Base-by-base conservation (phyloP, 37 sponge, comb jelly and placozoan genomes). In the Lycopodina hypogea region DNA sequence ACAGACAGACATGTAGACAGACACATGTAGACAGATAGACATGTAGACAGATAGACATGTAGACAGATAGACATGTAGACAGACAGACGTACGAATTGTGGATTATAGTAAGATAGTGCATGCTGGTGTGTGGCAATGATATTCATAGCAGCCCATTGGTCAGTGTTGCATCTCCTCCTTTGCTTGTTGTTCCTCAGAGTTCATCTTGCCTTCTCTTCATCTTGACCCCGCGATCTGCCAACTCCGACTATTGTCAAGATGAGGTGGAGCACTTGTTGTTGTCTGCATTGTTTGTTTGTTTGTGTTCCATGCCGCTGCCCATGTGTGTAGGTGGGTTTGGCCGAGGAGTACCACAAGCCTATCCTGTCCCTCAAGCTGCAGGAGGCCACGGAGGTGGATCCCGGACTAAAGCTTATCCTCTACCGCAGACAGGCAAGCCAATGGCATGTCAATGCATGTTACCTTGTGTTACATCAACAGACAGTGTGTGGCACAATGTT, bases 311-410 rank as follows among this genome's bases (percentile, higher is more conserved):
- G 23, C 21, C 3, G 14, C 48, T 45, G 48, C 48, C 9, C 9
- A 4, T 45, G 48, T 18, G 39, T 72, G 29, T 35, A 90, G 87
- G 64, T 86, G n/a, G 87, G 71, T 38, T 51, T 90, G 60, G 91
- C 91, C n/a, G 87, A 90, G 69, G 88, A 86, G 30, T 76, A 80
- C 55, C 76, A 86, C 52, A 90, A 86, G 74, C 83, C 83, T 0
- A 90, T 90, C 37, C 35, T 90, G 24, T 79, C 78, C 6, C 18
- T 83, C 24, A 41, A 63, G 37, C 63, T 48, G 23, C 75, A 87
- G 72, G 38, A 65, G 22, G 76, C 82, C 6, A 32, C 53, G 0
- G 76, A 86, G 37, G 78, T 87, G 74, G 88, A 91, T 35, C 92
- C 92, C 41, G 88, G 92, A 8, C 76, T 91, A 18, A 91, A 78